A percentile compares a stretch with the other conserved stretches of the same genome.
These are phyloP conservation scores for Halcyon leucocephala DNA, from an alignment of 2,797 vertebrate species.

Conservation along the genomic window DNA sequence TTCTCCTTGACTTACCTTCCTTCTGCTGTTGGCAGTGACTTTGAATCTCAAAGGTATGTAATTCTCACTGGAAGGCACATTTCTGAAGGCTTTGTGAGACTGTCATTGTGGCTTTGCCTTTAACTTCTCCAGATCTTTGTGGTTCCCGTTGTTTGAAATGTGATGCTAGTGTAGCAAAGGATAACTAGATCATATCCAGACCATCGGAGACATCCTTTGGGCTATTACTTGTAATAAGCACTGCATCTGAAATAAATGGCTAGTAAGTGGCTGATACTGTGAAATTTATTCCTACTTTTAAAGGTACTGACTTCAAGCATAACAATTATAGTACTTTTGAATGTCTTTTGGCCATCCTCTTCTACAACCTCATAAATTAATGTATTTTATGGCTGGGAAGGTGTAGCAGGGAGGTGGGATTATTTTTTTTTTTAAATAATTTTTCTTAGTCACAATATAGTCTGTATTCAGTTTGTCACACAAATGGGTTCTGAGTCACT, in stretches of 20 bases:
- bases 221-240: background rate
- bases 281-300: background rate
- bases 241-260: background rate
- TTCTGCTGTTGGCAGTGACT: background rate
- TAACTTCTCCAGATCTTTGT: background rate
- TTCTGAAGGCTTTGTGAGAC: background rate
- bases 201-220: background rate
- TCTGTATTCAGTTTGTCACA: background rate
- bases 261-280: background rate
- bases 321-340: background rate
- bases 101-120: background rate
- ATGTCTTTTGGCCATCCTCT: background rate
- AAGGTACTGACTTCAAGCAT: background rate
- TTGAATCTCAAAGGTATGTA: background rate
- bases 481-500: background rate
- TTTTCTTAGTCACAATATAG: background rate
- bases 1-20: background rate
- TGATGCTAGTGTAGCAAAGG: background rate
- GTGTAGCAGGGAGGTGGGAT: background rate
- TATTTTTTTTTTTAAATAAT: background rate
- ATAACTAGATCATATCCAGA: background rate
- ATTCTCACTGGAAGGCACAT: background rate
- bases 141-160: background rate
- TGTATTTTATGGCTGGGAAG: background rate
- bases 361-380: background rate